A percentile compares a stretch with the other conserved stretches of the same genome.
Evolutionary conservation across 1,140 invertebrate genomes (phyloP).

Genomic region (Chironomus tepperi): DNA sequence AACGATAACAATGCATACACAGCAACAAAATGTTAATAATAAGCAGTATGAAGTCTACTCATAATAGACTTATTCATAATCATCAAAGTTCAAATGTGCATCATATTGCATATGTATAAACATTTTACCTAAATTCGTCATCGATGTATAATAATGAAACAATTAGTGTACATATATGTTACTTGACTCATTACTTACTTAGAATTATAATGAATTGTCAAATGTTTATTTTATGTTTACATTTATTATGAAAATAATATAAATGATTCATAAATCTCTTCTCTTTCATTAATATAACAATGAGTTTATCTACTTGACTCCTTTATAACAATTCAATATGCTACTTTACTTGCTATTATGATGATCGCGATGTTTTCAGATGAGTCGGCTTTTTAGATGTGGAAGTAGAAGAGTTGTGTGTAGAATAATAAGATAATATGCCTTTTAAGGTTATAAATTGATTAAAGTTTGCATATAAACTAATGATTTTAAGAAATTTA

Average conservation of each 20-base stretch:
- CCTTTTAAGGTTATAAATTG: too few relatives aligned
- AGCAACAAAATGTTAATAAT: neutral
- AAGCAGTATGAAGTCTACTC: neutral
- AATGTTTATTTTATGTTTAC: constrained; percentile 8
- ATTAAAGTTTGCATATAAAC: too few relatives aligned
- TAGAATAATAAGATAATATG: too few relatives aligned
- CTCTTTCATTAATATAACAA: too few relatives aligned
- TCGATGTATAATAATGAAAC: neutral
- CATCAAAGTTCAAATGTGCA: constrained; percentile 7
- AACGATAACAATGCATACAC: neutral
- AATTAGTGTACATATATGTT: neutral
- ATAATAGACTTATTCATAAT: constrained; percentile 14
- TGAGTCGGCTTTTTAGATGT: too few relatives aligned
- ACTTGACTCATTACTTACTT: constrained; percentile 8
- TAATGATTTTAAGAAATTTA: too few relatives aligned
- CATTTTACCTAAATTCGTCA: neutral
- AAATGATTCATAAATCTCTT: neutral
- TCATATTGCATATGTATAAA: neutral
- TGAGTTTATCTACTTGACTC: too few relatives aligned
- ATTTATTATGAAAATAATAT: constrained; percentile 13
- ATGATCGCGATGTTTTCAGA: too few relatives aligned
- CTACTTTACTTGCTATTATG: too few relatives aligned
- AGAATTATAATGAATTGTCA: neutral
- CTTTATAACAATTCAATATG: too few relatives aligned
- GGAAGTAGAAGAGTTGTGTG: too few relatives aligned